These are phyloP conservation scores for Cerastis leucographa DNA, from an alignment of 2,888 invertebrate genomes.

Conservation along the genomic window DNA sequence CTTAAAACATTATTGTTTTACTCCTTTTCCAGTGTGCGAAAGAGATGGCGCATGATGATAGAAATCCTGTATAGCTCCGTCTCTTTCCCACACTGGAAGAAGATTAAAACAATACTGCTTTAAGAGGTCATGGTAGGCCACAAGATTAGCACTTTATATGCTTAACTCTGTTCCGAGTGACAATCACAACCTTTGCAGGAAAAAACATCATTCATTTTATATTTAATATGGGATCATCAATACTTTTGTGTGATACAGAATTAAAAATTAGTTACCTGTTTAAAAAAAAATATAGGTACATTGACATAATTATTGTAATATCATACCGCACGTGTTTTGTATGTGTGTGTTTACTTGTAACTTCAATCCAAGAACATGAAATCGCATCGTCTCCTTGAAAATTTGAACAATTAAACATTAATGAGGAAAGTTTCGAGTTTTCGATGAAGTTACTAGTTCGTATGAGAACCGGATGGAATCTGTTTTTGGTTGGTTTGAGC, in stretches of 20 bases:
- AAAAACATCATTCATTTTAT: not conserved
- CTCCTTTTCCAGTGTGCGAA: too few species aligned
- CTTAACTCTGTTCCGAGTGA: not conserved
- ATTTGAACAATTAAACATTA: constrained; percentile 43
- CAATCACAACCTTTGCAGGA: not conserved
- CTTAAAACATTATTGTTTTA: too few species aligned
- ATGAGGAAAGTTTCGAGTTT: constrained; percentile 51
- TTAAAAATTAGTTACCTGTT: not conserved
- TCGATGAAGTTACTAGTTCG: constrained; percentile 22
- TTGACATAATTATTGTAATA: not conserved
- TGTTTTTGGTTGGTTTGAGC: constrained; percentile 11
- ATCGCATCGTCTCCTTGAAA: constrained; percentile 7
- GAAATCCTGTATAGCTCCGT: too few species aligned
- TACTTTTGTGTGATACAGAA: not conserved
- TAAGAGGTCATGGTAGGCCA: too few species aligned
- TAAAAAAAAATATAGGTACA: too few species aligned
- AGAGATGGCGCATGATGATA: too few species aligned
- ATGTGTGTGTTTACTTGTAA: not conserved
- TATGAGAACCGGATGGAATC: constrained; percentile 24
- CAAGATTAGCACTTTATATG: not conserved
- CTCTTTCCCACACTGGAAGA: too few species aligned
- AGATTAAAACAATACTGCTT: too few species aligned
- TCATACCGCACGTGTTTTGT: not conserved
- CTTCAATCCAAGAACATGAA: not conserved
- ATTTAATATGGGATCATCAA: not conserved